Percentiles rank a stretch among this genome's conserved stretches.
Evolutionary conservation across 2,113 vertebrate genomes (phyloP).

Genomic region (Marcusenius ussheri): DNA sequence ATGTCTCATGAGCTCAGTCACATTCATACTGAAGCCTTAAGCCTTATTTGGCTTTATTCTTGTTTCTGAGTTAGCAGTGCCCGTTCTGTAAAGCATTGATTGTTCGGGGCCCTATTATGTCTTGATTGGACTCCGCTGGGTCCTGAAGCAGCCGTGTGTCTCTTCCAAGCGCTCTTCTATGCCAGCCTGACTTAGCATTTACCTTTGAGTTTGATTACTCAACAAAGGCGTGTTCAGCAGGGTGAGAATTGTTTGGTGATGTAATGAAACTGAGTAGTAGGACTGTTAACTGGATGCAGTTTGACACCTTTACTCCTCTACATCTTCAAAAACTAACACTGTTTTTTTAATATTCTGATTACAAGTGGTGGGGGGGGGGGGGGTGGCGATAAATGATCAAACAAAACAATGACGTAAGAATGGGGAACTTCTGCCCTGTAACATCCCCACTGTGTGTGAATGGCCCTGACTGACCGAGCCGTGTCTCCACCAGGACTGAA

Average conservation of each 20-base stretch:
- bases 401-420: not conserved
- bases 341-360: not conserved
- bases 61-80: not conserved
- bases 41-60: not conserved
- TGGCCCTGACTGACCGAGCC: not conserved
- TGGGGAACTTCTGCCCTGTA: not conserved
- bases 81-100: not conserved
- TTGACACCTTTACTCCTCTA: constrained; percentile 18
- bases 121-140: not conserved
- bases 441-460: not conserved
- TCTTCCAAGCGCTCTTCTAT: constrained; percentile 48
- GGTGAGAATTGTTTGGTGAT: constrained; percentile 55
- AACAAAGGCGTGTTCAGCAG: constrained; percentile 50
- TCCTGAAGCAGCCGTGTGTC: constrained; percentile 43
- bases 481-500: constrained; percentile 64
- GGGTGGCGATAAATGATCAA: not conserved
- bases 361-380: not conserved
- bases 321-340: not conserved
- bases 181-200: constrained; percentile 51
- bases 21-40: not conserved
- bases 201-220: constrained; percentile 56
- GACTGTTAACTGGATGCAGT: constrained; percentile 46
- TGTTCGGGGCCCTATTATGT: not conserved
- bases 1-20: not conserved
- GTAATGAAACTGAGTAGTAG: constrained; percentile 49